Percentiles rank a stretch among this genome's conserved stretches.
Conservation (phyloP, 2,797 vertebrate species). For the Oreochromis mossambicus region DNA sequence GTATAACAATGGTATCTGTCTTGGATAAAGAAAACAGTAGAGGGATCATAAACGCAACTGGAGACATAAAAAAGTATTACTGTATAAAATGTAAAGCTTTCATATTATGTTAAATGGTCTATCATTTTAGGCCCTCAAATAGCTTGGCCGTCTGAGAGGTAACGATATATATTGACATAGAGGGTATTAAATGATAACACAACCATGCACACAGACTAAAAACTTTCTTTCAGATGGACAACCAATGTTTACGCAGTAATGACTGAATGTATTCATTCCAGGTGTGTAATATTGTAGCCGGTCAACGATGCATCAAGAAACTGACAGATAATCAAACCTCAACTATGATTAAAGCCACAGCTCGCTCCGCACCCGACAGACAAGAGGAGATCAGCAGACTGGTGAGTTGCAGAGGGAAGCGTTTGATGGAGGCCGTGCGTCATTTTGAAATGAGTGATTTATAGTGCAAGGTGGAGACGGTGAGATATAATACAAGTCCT, state of each 20-base stretch:
- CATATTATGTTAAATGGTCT: neutral
- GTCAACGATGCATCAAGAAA: slow-evolving; percentile 97
- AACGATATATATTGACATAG: neutral
- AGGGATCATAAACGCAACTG: fast-evolving
- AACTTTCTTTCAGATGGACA: neutral
- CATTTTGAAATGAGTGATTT: neutral
- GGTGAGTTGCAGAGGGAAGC: slow-evolving; percentile 72
- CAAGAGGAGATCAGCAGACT: slow-evolving; percentile 97
- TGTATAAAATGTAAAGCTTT: neutral
- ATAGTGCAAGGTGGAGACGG: neutral
- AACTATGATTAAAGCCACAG: slow-evolving; percentile 99
- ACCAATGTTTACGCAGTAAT: neutral
- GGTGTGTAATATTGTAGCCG: slow-evolving; percentile 99
- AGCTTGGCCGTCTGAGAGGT: neutral
- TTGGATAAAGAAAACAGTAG: neutral
- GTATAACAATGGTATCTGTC: neutral
- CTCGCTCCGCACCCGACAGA: slow-evolving; percentile 94
- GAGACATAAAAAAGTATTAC: neutral
- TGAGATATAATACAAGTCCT: neutral
- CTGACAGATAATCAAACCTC: slow-evolving; percentile 99
- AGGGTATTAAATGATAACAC: neutral
- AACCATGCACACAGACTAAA: neutral
- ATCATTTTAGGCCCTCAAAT: neutral
- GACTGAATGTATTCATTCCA: slow-evolving; percentile 41
- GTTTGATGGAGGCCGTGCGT: neutral